These are phyloP conservation scores for Phylloscopus whistleri DNA, from an alignment of 2,113 vertebrate genomes.

Conservation along the genomic window DNA sequence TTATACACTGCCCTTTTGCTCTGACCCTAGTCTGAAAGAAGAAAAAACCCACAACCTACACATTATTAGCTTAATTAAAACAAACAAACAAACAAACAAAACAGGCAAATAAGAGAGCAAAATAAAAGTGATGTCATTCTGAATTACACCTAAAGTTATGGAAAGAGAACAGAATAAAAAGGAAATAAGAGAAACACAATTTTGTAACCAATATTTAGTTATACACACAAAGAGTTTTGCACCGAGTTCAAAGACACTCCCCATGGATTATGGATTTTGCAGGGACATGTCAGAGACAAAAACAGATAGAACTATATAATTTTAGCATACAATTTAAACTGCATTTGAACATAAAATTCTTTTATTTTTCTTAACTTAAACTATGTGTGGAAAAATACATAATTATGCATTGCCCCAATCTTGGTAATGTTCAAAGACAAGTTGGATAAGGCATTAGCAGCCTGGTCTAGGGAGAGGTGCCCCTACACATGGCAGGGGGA, in stretches of 20 bases:
- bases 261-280: neutral
- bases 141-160: neutral
- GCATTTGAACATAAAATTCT: neutral
- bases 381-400: neutral
- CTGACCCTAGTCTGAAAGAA: neutral
- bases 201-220: neutral
- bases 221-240: neutral
- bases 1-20: neutral
- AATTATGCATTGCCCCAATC: neutral
- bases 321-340: neutral
- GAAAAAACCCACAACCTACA: neutral
- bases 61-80: neutral
- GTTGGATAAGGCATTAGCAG: neutral
- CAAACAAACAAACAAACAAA: no score
- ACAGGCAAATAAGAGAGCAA: neutral
- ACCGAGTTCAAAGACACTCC: neutral
- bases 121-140: neutral
- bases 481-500: neutral
- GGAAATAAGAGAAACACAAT: neutral
- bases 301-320: neutral
- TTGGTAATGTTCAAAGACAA: neutral
- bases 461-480: neutral
- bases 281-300: neutral
- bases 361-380: neutral
- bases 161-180: neutral